Evolutionary conservation across 2,797 vertebrate species (phyloP).

Genomic region (Cirrhinus molitorella): DNA sequence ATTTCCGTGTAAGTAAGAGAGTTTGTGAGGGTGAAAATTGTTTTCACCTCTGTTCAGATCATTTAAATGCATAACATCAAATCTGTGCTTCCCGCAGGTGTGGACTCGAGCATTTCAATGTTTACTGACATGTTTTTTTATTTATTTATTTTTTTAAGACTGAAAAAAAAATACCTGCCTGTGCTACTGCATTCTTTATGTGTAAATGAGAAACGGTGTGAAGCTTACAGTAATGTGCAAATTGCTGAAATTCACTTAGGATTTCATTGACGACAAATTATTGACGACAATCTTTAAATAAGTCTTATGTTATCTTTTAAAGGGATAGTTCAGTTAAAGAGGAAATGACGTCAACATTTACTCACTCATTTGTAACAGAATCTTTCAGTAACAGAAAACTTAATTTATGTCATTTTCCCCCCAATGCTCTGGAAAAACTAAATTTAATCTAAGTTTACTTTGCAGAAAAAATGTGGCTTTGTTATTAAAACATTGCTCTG

Average conservation of each 20-base stretch:
- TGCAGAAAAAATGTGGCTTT: neutral
- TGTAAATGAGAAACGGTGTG: neutral
- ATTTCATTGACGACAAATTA: neutral
- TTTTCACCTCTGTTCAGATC: conserved; percentile 38
- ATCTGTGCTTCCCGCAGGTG: conserved; percentile 1
- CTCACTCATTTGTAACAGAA: too few species aligned
- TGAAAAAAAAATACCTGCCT: neutral
- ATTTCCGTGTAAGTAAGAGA: conserved; percentile 24
- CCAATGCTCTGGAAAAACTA: too few species aligned
- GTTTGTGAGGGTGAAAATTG: conserved; percentile 39
- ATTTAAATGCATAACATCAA: conserved; percentile 37
- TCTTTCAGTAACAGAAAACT: too few species aligned
- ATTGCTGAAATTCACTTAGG: neutral
- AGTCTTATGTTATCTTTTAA: too few species aligned
- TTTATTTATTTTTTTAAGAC: neutral
- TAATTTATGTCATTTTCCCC: too few species aligned
- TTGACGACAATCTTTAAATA: too few species aligned
- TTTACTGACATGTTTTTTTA: neutral
- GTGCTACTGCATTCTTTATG: neutral
- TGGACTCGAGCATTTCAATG: conserved; percentile 5
- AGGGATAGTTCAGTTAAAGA: too few species aligned
- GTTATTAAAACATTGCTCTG: neutral
- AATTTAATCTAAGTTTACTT: too few species aligned
- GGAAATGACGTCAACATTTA: too few species aligned
- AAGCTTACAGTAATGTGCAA: neutral